These are phyloP conservation scores for Drosophila eohydei DNA, from an alignment of 2,888 invertebrate species.

Conservation along the genomic window DNA sequence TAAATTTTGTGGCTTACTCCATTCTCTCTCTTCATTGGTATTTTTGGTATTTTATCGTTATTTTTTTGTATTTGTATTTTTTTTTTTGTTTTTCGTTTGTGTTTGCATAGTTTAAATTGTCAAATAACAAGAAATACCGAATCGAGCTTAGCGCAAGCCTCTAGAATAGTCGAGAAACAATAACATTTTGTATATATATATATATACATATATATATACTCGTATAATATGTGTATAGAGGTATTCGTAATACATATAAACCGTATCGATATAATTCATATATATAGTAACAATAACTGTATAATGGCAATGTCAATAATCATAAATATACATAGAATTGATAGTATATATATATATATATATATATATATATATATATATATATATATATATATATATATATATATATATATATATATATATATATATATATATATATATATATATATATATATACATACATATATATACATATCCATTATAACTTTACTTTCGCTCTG, in stretches of 20 bases:
- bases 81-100: constrained; percentile 1
- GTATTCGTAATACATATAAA: constrained; percentile 46
- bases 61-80: constrained; percentile 11
- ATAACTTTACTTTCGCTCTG: not conserved
- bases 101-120: constrained; percentile 56
- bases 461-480: constrained; percentile 3
- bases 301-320: constrained; percentile 68
- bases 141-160: constrained; percentile 77
- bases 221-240: constrained; percentile 19
- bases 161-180: constrained; percentile 60
- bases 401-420: not conserved
- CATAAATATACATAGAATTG: constrained; percentile 60
- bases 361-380: not conserved
- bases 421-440: constrained; percentile 5
- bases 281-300: constrained; percentile 68
- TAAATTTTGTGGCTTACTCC: constrained; percentile 42
- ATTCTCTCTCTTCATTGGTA: not conserved
- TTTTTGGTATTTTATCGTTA: constrained; percentile 12
- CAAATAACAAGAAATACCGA: constrained; percentile 76
- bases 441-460: constrained; percentile 1
- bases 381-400: not conserved
- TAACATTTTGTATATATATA: constrained; percentile 41
- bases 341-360: constrained; percentile 20
- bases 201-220: constrained; percentile 1
- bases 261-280: constrained; percentile 52